Conservation (phyloP, 1,140 invertebrate species). For the Orius insidiosus region DNA sequence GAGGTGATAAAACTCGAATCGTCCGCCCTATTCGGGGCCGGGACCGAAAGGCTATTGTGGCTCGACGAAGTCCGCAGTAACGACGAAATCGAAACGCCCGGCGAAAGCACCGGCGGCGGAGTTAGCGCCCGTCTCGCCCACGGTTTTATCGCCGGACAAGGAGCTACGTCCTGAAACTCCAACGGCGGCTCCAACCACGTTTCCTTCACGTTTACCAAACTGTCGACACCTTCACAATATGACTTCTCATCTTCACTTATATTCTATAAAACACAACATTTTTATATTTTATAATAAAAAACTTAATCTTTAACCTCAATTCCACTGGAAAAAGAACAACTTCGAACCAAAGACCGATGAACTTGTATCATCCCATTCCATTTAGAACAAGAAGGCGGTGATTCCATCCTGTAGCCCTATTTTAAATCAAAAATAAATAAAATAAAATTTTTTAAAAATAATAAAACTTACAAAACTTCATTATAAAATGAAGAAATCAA, state of each 20-base stretch:
- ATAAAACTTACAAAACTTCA: background rate
- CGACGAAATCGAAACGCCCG: constrained; percentile 27
- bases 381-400: constrained; percentile 32
- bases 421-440: constrained; percentile 2
- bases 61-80: constrained; percentile 58
- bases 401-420: constrained; percentile 30
- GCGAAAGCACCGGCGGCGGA: constrained; percentile 24
- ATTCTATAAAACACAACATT: constrained; percentile 31
- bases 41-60: constrained; percentile 58
- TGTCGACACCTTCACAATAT: constrained; percentile 7
- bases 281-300: background rate
- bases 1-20: constrained; percentile 72
- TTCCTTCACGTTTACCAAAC: background rate
- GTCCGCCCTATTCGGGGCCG: constrained; percentile 46
- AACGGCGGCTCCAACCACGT: constrained; percentile 9
- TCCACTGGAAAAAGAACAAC: constrained; percentile 42
- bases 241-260: constrained; percentile 42
- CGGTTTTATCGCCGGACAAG: constrained; percentile 26
- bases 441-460: background rate
- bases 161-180: constrained; percentile 53
- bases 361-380: constrained; percentile 29
- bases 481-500: too few species aligned
- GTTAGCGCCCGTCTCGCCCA: constrained; percentile 24
- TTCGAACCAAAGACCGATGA: constrained; percentile 40
- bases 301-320: constrained; percentile 30